phyloP scores from a whole-genome alignment of 1,140 invertebrate genomes.

The Epicauta chinensis region DNA sequence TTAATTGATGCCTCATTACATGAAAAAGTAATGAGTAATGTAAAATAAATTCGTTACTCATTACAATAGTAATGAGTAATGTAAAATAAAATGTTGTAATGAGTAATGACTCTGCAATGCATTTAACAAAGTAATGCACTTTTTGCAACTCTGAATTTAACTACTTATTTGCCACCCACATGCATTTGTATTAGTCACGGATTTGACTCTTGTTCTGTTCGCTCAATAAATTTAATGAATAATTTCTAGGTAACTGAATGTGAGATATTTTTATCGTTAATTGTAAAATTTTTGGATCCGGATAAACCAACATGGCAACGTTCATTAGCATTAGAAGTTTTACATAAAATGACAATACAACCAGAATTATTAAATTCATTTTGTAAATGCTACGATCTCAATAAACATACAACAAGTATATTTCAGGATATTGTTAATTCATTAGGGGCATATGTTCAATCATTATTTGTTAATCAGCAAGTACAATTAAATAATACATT shows the following conservation, averaged over 20 bases:
- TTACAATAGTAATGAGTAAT: too few species aligned
- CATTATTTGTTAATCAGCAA: conserved; percentile 71
- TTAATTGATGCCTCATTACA: too few species aligned
- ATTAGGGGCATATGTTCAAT: conserved; percentile 91
- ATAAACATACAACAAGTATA: conserved; percentile 87
- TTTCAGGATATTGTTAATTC: conserved; percentile 95
- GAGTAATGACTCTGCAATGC: too few species aligned
- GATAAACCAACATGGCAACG: conserved; percentile 96
- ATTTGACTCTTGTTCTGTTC: conserved; percentile 26
- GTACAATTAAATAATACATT: conserved; percentile 44
- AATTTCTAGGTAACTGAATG: conserved; percentile 87
- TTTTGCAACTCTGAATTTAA: too few species aligned
- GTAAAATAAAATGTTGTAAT: too few species aligned
- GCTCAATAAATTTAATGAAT: too few species aligned
- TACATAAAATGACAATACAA: conserved; percentile 90
- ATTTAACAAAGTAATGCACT: too few species aligned
- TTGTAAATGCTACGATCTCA: conserved; percentile 91
- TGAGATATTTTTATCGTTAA: conserved; percentile 95
- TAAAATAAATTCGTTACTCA: too few species aligned
- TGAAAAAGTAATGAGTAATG: too few species aligned
- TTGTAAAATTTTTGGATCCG: conserved; percentile 95
- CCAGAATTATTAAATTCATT: conserved; percentile 83
- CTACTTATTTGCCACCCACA: too few species aligned
- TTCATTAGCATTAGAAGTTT: conserved; percentile 87
- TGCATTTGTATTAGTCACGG: too few species aligned